Conservation (phyloP, 1,140 invertebrate genomes). For the Trachelipus rathkii region DNA sequence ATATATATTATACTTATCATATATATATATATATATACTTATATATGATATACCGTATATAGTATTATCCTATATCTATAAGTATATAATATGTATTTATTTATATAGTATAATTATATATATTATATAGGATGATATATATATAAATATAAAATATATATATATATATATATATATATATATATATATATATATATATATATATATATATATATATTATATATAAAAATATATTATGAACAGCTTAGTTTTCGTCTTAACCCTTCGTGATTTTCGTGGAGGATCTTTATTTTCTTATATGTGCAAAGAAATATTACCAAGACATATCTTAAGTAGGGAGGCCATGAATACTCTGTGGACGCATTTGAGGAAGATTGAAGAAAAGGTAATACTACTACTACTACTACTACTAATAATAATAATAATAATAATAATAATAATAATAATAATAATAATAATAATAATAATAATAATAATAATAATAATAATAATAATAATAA, state of each 20-base stretch:
- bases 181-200: no score
- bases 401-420: no score
- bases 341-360: slow-evolving; percentile 49
- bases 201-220: no score
- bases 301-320: slow-evolving; percentile 52
- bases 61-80: no score
- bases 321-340: slow-evolving; percentile 49
- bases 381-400: slow-evolving; percentile 46
- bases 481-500: no score
- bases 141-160: not conserved
- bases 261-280: slow-evolving; percentile 54
- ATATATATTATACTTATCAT: no score
- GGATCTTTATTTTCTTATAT: slow-evolving; percentile 52
- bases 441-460: no score
- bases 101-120: not conserved
- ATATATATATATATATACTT: no score
- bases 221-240: no score
- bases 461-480: no score
- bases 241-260: slow-evolving; percentile 55
- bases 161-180: not conserved
- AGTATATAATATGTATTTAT: not conserved
- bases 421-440: no score
- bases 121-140: slow-evolving; percentile 1
- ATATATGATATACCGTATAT: no score
- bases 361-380: slow-evolving; percentile 53